Evolutionary conservation across 2,797 vertebrate genomes (phyloP).

Genomic region (Pristis pectinata): DNA sequence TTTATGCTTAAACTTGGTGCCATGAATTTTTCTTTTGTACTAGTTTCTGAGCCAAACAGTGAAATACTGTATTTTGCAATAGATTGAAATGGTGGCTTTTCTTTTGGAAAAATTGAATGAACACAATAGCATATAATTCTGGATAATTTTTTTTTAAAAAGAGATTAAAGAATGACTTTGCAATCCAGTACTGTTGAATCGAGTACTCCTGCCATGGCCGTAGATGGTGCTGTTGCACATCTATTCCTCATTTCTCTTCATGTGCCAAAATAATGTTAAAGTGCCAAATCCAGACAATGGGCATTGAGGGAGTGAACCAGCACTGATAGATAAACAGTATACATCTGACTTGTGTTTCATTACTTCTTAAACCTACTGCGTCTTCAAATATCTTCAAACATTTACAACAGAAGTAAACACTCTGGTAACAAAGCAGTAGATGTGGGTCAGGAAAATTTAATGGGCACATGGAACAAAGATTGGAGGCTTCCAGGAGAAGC

Average conservation of each 20-base stretch:
- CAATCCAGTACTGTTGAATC: background rate
- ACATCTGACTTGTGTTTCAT: background rate
- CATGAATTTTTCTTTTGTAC: background rate
- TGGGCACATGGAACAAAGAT: background rate
- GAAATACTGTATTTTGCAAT: background rate
- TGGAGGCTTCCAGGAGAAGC: background rate
- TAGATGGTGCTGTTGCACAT: constrained; percentile 22
- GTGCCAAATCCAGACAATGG: background rate
- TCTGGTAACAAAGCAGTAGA: background rate
- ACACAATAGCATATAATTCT: background rate
- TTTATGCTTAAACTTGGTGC: background rate
- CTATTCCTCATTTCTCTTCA: background rate
- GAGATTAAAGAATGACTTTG: no score
- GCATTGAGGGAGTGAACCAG: background rate
- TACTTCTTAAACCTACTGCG: background rate
- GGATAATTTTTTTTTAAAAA: background rate
- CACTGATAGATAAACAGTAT: background rate
- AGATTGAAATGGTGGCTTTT: background rate
- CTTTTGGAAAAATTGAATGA: no score
- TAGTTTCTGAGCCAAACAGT: background rate
- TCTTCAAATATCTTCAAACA: background rate
- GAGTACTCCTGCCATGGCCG: background rate
- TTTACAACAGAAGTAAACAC: background rate
- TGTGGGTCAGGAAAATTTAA: background rate
- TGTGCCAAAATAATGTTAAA: background rate